Conservation (phyloP, 2,888 invertebrate genomes). For the Apamea monoglypha region DNA sequence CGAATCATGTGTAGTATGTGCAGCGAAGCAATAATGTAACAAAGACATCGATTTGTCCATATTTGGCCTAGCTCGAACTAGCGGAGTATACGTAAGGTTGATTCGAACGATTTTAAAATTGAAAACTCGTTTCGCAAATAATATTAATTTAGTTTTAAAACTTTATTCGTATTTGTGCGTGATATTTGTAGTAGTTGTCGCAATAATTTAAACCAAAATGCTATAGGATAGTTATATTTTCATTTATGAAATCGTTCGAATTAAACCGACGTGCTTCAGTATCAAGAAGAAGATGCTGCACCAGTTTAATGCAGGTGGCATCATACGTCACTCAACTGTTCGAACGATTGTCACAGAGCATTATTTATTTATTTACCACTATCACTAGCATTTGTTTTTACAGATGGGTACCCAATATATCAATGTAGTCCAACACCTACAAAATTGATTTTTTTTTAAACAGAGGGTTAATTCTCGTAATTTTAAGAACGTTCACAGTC, state of each 20-base stretch:
- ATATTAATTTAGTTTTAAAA: neutral
- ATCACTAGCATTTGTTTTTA: too few relatives aligned
- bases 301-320: neutral
- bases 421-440: too few relatives aligned
- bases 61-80: too few relatives aligned
- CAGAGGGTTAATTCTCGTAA: too few relatives aligned
- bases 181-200: neutral
- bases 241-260: neutral
- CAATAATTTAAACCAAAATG: neutral
- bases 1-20: too few relatives aligned
- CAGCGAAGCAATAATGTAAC: neutral
- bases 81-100: neutral
- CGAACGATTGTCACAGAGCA: neutral
- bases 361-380: neutral
- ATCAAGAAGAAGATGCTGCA: neutral
- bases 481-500: too few relatives aligned
- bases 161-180: neutral
- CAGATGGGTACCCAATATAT: too few relatives aligned
- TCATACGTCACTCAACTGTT: neutral
- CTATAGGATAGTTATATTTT: neutral
- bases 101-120: neutral
- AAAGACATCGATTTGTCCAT: neutral
- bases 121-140: neutral
- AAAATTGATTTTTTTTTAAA: too few relatives aligned
- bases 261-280: neutral